Conservation (phyloP, 2,888 invertebrate genomes). For the Dioctria rufipes region DNA sequence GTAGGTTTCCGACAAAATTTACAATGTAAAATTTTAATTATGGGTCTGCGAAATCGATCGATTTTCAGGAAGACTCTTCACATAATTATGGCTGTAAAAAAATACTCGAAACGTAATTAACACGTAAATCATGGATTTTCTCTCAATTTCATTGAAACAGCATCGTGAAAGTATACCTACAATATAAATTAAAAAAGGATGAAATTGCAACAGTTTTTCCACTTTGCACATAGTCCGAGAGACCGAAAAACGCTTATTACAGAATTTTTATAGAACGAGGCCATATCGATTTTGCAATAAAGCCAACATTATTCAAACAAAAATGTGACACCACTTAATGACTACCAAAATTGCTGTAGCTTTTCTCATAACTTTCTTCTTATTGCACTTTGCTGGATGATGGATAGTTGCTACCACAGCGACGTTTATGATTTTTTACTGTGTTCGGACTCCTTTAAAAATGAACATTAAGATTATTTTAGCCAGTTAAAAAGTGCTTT, state of each 20-base stretch:
- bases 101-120: too few species aligned
- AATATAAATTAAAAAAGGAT: not conserved
- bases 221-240: constrained; percentile 9
- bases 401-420: not conserved
- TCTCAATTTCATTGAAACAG: too few species aligned
- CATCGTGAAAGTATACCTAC: not conserved
- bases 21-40: too few species aligned
- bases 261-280: constrained; percentile 6
- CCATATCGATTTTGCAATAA: constrained; percentile 45
- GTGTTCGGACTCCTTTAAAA: too few species aligned
- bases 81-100: too few species aligned
- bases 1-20: too few species aligned
- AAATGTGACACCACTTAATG: constrained; percentile 33
- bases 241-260: constrained; percentile 19
- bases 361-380: not conserved
- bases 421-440: not conserved
- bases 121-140: too few species aligned
- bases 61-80: too few species aligned
- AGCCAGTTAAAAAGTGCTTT: too few species aligned
- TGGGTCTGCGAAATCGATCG: too few species aligned
- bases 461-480: too few species aligned
- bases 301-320: constrained; percentile 27
- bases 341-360: not conserved
- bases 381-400: not conserved
- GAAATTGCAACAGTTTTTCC: constrained; percentile 4